phyloP scores from a whole-genome alignment of 2,113 vertebrate genomes.

The Okapia johnstoni region DNA sequence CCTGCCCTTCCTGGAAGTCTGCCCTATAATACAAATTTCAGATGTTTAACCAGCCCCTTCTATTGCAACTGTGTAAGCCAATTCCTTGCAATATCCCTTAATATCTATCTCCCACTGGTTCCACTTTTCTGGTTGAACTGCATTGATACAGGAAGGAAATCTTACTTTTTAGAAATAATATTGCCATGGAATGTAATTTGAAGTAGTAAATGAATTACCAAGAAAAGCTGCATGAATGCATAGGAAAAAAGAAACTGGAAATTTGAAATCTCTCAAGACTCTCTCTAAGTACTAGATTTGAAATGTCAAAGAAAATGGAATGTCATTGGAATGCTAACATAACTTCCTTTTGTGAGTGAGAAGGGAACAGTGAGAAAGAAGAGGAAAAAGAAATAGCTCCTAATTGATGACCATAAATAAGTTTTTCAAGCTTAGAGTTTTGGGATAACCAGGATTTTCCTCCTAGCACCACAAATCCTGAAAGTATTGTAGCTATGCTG shows the following conservation, averaged over 20 bases:
- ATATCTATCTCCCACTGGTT: neutral
- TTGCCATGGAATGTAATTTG: neutral
- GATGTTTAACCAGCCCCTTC: neutral
- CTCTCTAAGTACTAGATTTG: neutral
- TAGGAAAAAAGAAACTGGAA: neutral
- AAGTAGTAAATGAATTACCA: neutral
- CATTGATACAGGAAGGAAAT: neutral
- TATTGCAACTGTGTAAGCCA: neutral
- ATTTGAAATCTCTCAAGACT: neutral
- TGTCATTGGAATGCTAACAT: neutral
- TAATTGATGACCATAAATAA: neutral
- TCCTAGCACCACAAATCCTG: neutral
- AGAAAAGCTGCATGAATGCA: neutral
- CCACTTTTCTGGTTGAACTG: neutral
- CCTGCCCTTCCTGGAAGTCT: neutral
- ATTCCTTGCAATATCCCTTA: neutral
- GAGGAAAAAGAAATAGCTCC: neutral
- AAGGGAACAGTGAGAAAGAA: neutral
- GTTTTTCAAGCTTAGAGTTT: neutral
- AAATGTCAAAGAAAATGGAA: neutral
- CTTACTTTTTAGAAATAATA: neutral
- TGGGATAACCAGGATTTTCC: neutral
- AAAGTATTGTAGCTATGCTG: too few relatives aligned
- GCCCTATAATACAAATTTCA: rapidly evolving
- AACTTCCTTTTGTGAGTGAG: neutral